Evolutionary conservation across 2,113 vertebrate species (phyloP).

Genomic region (Monopterus albus): DNA sequence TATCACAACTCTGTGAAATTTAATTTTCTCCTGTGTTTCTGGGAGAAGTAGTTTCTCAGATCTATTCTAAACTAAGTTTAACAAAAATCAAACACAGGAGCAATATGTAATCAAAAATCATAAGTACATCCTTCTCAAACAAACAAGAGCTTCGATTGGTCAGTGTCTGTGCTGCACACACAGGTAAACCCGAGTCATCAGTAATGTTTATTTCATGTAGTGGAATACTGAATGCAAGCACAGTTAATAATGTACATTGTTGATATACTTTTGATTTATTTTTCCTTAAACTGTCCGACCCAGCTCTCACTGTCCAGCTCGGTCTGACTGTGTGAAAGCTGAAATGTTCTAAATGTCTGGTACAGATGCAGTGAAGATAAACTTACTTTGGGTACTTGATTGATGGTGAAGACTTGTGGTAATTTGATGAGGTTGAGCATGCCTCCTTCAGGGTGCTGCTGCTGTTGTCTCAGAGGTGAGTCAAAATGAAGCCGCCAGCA

Average conservation of each 20-base stretch:
- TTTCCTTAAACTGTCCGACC: too few species aligned
- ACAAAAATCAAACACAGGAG: neutral
- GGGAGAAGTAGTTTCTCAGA: neutral
- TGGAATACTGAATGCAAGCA: too few species aligned
- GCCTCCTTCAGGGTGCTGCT: conserved; percentile 34
- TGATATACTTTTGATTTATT: too few species aligned
- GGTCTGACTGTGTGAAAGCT: neutral
- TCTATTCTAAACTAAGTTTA: neutral
- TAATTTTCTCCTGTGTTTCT: neutral
- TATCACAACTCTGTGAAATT: neutral
- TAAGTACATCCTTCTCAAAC: too few species aligned
- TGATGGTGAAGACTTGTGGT: conserved; percentile 85
- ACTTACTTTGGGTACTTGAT: conserved; percentile 94
- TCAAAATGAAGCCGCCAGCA: conserved; percentile 14
- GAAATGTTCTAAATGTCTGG: neutral
- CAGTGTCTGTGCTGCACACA: too few species aligned
- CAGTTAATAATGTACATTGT: too few species aligned
- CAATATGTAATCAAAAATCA: neutral
- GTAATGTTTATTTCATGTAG: too few species aligned
- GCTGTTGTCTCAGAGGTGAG: conserved; percentile 16
- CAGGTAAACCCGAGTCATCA: too few species aligned
- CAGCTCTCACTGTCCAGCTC: neutral
- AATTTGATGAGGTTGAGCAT: conserved; percentile 88
- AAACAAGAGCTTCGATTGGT: neutral
- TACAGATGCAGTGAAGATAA: conserved; percentile 10